Conservation (phyloP, 2,113 vertebrate genomes). For the Geococcyx californianus region DNA sequence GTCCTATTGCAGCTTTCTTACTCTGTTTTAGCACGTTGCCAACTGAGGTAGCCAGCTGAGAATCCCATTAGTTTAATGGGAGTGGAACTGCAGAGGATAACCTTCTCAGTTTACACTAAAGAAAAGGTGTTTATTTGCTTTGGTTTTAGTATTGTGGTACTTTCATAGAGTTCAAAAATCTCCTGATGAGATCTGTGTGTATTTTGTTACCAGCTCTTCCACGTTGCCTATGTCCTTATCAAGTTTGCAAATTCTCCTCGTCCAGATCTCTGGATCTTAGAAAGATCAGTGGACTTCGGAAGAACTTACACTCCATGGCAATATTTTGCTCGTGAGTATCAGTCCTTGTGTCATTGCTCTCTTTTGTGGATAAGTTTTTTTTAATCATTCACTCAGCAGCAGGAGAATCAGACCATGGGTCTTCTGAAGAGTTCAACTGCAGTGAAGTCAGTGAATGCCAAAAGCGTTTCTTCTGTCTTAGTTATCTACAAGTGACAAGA, state of each 20-base stretch:
- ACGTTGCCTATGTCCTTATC: constrained; percentile 92
- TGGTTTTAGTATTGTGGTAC: neutral
- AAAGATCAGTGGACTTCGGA: constrained; percentile 90
- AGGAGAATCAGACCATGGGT: neutral
- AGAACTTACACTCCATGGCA: constrained; percentile 90
- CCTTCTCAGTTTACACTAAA: neutral
- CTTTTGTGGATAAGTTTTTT: neutral
- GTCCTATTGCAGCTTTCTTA: neutral
- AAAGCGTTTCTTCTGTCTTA: neutral
- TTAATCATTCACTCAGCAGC: neutral
- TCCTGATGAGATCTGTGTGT: neutral
- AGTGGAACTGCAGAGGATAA: neutral
- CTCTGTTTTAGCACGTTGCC: neutral
- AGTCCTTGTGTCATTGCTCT: neutral
- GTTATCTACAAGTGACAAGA: neutral
- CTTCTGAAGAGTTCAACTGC: neutral
- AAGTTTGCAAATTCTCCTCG: constrained; percentile 96
- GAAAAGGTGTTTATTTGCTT: neutral
- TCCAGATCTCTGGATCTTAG: constrained; percentile 92
- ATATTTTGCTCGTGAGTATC: constrained; percentile 93
- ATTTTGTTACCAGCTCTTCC: constrained; percentile 86
- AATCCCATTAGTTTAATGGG: neutral
- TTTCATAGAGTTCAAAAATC: neutral
- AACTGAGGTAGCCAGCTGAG: neutral
- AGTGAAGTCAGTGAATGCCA: neutral